These are phyloP conservation scores for Fulica atra DNA, from an alignment of 2,113 vertebrate species.

Conservation along the genomic window DNA sequence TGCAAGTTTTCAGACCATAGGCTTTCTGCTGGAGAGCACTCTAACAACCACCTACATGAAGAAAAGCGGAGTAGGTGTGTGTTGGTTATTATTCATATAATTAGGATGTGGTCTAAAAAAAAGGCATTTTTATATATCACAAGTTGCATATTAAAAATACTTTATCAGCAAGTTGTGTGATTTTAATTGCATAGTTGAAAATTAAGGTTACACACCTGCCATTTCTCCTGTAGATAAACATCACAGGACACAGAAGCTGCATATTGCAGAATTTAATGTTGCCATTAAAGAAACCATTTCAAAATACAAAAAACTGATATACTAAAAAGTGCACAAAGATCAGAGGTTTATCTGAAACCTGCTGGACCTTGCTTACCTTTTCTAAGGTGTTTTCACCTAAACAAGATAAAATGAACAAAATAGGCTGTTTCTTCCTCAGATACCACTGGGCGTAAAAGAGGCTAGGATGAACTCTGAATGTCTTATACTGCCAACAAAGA, in stretches of 20 bases:
- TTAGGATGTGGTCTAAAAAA: background rate
- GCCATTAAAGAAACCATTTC: background rate
- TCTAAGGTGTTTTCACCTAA: background rate
- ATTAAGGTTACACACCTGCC: background rate
- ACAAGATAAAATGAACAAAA: background rate
- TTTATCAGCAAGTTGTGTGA: background rate
- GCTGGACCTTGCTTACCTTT: background rate
- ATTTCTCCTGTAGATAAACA: background rate
- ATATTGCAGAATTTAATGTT: background rate
- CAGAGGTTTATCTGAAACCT: background rate
- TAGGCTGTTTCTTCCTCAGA: background rate
- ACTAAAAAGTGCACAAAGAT: background rate
- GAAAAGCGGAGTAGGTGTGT: conserved; percentile 31
- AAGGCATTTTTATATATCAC: background rate
- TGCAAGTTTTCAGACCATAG: conserved; percentile 1
- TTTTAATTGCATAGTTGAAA: background rate
- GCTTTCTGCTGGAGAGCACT: background rate
- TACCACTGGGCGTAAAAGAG: background rate
- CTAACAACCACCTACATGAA: conserved; percentile 38
- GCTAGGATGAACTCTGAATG: background rate
- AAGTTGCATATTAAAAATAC: background rate
- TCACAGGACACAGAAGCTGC: background rate
- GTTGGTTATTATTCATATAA: conserved; percentile 26
- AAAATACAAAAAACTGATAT: background rate
- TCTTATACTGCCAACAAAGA: background rate